Base-by-base conservation (phyloP, 2,113 vertebrate genomes). In the Callospermophilus lateralis region DNA sequence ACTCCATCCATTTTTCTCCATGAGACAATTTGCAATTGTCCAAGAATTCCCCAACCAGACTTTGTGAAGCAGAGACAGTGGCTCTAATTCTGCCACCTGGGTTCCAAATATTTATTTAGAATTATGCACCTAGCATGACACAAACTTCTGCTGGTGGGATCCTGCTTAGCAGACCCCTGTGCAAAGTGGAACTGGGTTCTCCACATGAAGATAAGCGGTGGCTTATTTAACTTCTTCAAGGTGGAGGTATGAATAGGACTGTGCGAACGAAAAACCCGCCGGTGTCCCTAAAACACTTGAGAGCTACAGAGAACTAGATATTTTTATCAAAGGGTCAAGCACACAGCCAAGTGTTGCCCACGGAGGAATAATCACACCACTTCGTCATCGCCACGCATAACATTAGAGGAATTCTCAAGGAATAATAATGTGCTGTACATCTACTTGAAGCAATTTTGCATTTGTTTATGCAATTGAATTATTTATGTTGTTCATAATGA, bases 381-480 rank as follows among this genome's bases (percentile, higher is more conserved):
- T 92, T 85, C 37, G 61, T 76, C 63, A 51, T 8, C 3, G 1
- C 3, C 4, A 81, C 42, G 53, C 0, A 3, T 0, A 32, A 84
- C 78, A 37, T 65, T 86, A 95, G 67, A 93, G 78, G 83, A 51
- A 94, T 79, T 77, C 67, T 93, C 77, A 58, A 70, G 51, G 78
- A 63, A 88, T 70, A 42, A 89, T 88, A 53, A 91, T 72, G 53
- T 12, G 26, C 28, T 20, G 51, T 68, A 72, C n/a, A 61, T 77
- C 30, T 32, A 53, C 70, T 89, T 83, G 74, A 89, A 94, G 89
- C 81, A 39, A 79, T 95, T 95, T 84, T 67, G 34, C 72, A 97
- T 84, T 84, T 97, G 91, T 96, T 95, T 97, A 97, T 97, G 92
- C 96, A 51, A 70, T 34, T 96, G 95, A 96, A 96, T 97, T 97